phyloP scores from a whole-genome alignment of 2,113 vertebrate species.

The Tichodroma muraria region DNA sequence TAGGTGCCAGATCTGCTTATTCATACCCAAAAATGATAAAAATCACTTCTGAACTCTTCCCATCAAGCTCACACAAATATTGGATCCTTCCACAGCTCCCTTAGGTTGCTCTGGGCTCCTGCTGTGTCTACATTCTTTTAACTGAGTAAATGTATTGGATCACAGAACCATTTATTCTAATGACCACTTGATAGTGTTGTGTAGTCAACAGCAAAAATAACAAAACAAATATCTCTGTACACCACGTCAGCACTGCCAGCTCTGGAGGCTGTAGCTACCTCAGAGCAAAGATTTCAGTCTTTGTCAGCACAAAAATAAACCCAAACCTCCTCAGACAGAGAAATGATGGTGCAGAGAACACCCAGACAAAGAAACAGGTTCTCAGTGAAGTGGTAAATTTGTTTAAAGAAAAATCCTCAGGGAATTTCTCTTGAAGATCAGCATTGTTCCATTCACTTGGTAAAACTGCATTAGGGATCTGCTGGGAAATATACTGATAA shows the following conservation, averaged over 20 bases:
- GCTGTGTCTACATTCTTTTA: neutral
- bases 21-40: neutral
- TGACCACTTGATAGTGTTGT: neutral
- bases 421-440: neutral
- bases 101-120: neutral
- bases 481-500: neutral
- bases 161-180: neutral
- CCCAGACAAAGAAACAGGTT: neutral
- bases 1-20: neutral
- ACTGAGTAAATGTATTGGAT: neutral
- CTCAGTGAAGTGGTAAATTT: neutral
- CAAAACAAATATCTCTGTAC: neutral
- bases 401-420: neutral
- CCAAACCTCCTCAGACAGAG: neutral
- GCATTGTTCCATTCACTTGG: neutral
- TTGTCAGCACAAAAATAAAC: neutral
- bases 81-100: neutral
- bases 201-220: neutral
- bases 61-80: neutral
- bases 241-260: neutral
- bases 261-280: neutral
- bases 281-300: neutral
- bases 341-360: neutral
- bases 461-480: neutral
- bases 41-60: neutral